Percentiles rank a stretch among this genome's conserved stretches.
phyloP scores from a whole-genome alignment of 2,113 vertebrate genomes.

The Pomatostomus ruficeps region DNA sequence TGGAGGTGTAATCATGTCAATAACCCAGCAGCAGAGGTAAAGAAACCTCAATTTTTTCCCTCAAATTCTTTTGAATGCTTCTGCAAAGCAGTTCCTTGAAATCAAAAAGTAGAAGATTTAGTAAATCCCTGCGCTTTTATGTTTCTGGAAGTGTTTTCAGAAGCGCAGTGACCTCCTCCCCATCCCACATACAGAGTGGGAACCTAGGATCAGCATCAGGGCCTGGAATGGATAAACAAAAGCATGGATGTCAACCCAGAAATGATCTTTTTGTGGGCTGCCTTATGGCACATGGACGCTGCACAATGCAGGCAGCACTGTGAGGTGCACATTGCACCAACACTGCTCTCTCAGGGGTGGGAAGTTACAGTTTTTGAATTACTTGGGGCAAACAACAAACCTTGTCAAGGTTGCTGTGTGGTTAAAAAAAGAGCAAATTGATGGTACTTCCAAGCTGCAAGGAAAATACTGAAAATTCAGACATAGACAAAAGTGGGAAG shows the following conservation, averaged over 20 bases:
- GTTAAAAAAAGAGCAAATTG: background rate
- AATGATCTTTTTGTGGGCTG: background rate
- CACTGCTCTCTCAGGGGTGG: background rate
- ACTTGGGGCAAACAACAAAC: background rate
- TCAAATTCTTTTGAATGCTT: background rate
- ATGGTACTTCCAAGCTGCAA: background rate
- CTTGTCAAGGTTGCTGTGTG: background rate
- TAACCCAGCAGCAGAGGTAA: background rate
- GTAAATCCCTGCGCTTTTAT: background rate
- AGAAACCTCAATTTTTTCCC: background rate
- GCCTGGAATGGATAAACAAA: background rate
- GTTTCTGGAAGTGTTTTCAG: background rate
- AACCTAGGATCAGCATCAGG: background rate
- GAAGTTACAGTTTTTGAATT: background rate
- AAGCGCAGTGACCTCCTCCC: background rate
- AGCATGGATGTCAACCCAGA: background rate
- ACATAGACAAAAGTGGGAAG: slow-evolving; percentile 14
- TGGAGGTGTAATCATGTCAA: background rate
- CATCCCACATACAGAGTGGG: background rate
- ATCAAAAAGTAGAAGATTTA: background rate
- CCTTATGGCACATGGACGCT: background rate
- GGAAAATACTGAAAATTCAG: background rate
- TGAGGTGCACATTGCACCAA: background rate
- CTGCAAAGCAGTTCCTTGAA: background rate
- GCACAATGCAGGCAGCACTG: background rate